Percentiles rank a stretch among this genome's conserved stretches.
These are phyloP conservation scores for Amphipyra tragopoginis DNA, from an alignment of 2,888 invertebrate genomes.

Conservation along the genomic window DNA sequence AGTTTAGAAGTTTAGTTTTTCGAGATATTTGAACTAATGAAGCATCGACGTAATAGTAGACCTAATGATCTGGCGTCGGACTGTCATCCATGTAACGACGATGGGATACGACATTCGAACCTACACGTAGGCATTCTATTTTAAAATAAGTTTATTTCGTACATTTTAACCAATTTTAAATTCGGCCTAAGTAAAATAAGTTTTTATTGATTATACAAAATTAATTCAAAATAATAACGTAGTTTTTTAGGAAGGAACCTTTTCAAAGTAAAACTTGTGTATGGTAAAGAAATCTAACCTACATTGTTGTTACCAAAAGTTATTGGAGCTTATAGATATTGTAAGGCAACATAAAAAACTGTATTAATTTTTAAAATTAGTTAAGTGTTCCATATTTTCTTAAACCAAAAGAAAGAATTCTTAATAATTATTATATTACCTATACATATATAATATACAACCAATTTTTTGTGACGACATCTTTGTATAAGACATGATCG, in stretches of 20 bases:
- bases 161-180: constrained; percentile 11
- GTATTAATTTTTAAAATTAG: background rate
- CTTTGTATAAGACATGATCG: constrained; percentile 23
- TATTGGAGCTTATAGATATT: constrained; percentile 15
- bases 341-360: background rate
- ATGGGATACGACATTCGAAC: background rate
- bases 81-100: background rate
- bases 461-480: background rate
- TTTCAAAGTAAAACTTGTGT: constrained; percentile 15
- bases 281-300: constrained; percentile 12
- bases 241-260: constrained; percentile 3
- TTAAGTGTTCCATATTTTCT: background rate
- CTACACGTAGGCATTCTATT: background rate
- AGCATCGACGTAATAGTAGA: too few species aligned
- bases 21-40: too few species aligned
- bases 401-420: background rate
- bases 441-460: background rate
- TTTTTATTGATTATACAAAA: constrained; percentile 9
- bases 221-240: constrained; percentile 9
- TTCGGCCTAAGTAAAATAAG: constrained; percentile 46
- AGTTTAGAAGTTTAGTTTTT: too few species aligned
- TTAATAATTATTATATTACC: background rate
- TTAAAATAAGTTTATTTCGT: background rate
- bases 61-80: too few species aligned
- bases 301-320: constrained; percentile 7